Evolutionary conservation across 2,797 vertebrate species (phyloP).

Genomic region (Orientallactaga sibirica): DNA sequence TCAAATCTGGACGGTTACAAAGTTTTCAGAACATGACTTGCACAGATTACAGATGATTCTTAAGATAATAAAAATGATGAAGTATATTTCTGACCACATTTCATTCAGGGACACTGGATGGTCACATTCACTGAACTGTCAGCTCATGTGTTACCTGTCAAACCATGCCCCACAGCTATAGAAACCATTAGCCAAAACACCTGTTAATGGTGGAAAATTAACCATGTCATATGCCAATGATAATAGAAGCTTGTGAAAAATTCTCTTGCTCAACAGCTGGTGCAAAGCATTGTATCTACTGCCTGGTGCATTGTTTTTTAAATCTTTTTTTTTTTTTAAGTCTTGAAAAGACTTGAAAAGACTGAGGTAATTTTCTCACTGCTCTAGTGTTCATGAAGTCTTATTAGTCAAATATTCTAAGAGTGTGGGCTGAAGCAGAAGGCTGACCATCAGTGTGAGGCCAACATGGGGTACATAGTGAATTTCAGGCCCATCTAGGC

Average conservation of each 20-base stretch:
- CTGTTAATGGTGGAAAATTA: constrained; percentile 30
- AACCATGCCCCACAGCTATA: neutral
- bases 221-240: constrained; percentile 23
- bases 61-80: constrained; percentile 47
- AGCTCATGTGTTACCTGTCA: too few species aligned
- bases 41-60: constrained; percentile 4
- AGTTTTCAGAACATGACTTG: constrained; percentile 27
- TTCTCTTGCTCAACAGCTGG: constrained; percentile 50
- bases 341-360: too few species aligned
- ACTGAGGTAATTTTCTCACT: neutral
- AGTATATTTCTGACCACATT: constrained; percentile 33
- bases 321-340: neutral
- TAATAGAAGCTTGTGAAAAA: constrained; percentile 53
- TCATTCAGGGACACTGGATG: neutral
- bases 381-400: neutral
- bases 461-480: neutral
- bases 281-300: constrained; percentile 42
- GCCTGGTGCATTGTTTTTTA: neutral
- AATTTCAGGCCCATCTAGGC: neutral
- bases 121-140: neutral
- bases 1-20: neutral
- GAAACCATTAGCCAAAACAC: constrained; percentile 29
- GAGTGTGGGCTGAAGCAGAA: neutral
- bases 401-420: neutral
- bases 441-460: neutral